phyloP scores from a whole-genome alignment of 2,797 vertebrate genomes.

The Sternarchorhynchus goeldii region DNA sequence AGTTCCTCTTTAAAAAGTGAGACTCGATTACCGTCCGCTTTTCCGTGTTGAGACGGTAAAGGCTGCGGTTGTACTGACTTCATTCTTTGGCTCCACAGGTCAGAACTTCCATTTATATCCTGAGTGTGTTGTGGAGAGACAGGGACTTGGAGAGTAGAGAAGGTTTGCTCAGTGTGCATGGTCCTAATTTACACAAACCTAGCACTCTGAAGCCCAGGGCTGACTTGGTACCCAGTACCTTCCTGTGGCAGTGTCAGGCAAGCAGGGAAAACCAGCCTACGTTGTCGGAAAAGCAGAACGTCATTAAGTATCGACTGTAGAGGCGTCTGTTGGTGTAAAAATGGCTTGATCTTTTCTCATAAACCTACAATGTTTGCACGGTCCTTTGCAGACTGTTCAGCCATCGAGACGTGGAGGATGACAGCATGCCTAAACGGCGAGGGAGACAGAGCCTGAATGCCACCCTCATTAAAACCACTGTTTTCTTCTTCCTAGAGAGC shows the following conservation, averaged over 20 bases:
- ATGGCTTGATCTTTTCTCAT: not conserved
- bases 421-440: conserved; percentile 80
- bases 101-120: not conserved
- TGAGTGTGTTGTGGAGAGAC: not conserved
- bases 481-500: conserved; percentile 98
- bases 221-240: not conserved
- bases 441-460: conserved; percentile 86
- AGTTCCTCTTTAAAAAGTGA: conserved; percentile 92
- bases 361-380: not conserved
- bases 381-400: conserved; percentile 78
- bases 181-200: not conserved
- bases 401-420: conserved; percentile 84
- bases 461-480: conserved; percentile 90
- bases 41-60: not conserved
- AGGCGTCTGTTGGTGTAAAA: not conserved
- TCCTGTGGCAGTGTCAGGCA: not conserved
- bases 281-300: too few species aligned
- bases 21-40: conserved; percentile 36
- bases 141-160: not conserved
- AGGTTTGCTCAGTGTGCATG: not conserved
- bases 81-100: not conserved
- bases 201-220: not conserved
- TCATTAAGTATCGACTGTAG: not conserved
- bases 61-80: not conserved
- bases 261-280: not conserved